These are phyloP conservation scores for Auanema sp. DNA, from an alignment of 2,888 invertebrate species.

Conservation along the genomic window DNA sequence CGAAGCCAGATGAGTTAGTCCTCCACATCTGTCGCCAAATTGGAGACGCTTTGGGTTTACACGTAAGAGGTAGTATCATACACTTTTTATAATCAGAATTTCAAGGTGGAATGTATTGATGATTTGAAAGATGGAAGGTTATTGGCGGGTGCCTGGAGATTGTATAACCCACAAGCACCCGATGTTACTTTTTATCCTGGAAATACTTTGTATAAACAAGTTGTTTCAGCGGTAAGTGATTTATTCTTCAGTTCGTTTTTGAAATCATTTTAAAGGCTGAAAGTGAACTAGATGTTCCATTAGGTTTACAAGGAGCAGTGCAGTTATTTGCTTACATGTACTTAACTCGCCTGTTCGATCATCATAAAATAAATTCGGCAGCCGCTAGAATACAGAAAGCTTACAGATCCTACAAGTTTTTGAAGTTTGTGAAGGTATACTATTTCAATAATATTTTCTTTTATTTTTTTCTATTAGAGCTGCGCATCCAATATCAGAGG, in stretches of 20 bases:
- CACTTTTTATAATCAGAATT: neutral
- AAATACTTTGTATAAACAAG: constrained; percentile 11
- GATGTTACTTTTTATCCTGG: constrained; percentile 17
- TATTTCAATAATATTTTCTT: neutral
- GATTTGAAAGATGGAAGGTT: constrained; percentile 15
- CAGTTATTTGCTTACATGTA: constrained; percentile 12
- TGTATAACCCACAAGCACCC: constrained; percentile 10
- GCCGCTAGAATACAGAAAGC: constrained; percentile 14
- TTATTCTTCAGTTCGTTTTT: neutral
- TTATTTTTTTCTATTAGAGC: too few species aligned
- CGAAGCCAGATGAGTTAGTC: neutral
- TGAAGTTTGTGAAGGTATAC: neutral
- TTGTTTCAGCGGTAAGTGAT: constrained; percentile 16
- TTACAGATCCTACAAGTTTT: neutral
- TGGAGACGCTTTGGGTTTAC: neutral
- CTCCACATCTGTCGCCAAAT: neutral
- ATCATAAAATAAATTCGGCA: constrained; percentile 5
- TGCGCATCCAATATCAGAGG: too few species aligned
- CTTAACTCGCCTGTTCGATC: constrained; percentile 14
- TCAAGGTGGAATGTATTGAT: constrained; percentile 8
- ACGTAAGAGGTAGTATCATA: neutral
- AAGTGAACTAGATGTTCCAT: constrained; percentile 14
- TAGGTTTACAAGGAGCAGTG: constrained; percentile 12
- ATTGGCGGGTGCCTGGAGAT: constrained; percentile 9
- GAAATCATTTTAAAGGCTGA: constrained; percentile 8